phyloP scores from a whole-genome alignment of 37 sponge, comb jelly and placozoan species.

The Chondrosia reniformis region DNA sequence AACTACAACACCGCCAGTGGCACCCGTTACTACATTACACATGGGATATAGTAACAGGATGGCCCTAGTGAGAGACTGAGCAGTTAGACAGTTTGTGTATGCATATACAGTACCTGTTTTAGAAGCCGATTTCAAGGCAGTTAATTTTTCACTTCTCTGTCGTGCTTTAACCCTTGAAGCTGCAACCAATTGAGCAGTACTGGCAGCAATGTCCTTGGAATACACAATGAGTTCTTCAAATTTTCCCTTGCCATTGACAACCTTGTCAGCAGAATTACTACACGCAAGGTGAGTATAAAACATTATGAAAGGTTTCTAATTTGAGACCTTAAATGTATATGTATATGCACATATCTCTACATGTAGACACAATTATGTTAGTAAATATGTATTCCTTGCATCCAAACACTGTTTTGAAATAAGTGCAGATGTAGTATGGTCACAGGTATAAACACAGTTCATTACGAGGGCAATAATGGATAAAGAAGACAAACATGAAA shows the following conservation, averaged over 20 bases:
- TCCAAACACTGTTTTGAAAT: neutral
- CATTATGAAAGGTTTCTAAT: neutral
- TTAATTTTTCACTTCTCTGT: conserved; percentile 69
- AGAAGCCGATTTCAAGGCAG: conserved; percentile 72
- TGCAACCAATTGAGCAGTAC: conserved; percentile 98
- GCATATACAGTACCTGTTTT: conserved; percentile 53
- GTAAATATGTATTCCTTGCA: neutral
- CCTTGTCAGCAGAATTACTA: conserved; percentile 92
- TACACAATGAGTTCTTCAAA: conserved; percentile 95
- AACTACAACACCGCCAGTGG: conserved; percentile 89
- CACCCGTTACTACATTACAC: conserved; percentile 62
- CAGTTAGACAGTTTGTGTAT: neutral
- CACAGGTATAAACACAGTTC: neutral
- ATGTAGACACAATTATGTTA: neutral
- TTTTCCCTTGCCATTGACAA: conserved; percentile 81
- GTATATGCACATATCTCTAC: neutral
- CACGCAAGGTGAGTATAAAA: neutral
- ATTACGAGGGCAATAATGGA: neutral
- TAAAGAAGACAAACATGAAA: neutral
- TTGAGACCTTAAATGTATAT: neutral
- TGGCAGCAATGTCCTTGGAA: conserved; percentile 96
- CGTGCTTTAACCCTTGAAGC: conserved; percentile 96
- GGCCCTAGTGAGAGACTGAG: neutral
- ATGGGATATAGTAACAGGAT: neutral
- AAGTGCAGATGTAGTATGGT: too few species aligned